Percentiles rank a stretch among this genome's conserved stretches.
Conservation (phyloP, 2,888 invertebrate species). For the Pegoplata infirma region DNA sequence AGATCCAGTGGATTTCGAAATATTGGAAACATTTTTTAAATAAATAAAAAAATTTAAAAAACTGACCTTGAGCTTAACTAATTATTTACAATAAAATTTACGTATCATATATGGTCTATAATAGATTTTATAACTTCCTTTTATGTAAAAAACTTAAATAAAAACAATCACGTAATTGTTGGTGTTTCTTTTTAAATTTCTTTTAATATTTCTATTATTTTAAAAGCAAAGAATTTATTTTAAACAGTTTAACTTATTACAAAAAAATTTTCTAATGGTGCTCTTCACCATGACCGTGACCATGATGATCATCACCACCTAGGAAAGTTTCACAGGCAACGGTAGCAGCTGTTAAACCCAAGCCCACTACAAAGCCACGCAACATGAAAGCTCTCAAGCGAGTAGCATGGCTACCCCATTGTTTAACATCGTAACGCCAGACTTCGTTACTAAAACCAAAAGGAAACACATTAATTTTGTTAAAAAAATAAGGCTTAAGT, state of each 20-base stretch:
- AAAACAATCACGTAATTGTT: background rate
- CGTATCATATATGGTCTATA: slow-evolving; percentile 4
- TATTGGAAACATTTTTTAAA: no score
- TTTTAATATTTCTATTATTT: slow-evolving; percentile 9
- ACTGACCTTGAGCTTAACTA: no score
- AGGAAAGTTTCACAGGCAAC: slow-evolving; percentile 78
- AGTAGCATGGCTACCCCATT: slow-evolving; percentile 79
- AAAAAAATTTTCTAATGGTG: slow-evolving; percentile 43
- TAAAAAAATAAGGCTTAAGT: no score
- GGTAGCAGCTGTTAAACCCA: slow-evolving; percentile 81
- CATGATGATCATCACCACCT: slow-evolving; percentile 74
- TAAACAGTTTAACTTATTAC: slow-evolving; percentile 7
- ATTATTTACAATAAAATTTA: no score
- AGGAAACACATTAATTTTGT: background rate
- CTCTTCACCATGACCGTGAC: slow-evolving; percentile 75
- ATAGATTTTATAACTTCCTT: slow-evolving; percentile 32
- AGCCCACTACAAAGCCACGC: slow-evolving; percentile 84
- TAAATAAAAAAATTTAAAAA: no score
- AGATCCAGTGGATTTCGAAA: no score
- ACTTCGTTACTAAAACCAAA: slow-evolving; percentile 84
- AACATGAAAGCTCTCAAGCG: slow-evolving; percentile 79
- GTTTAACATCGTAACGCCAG: slow-evolving; percentile 85
- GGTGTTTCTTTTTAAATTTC: no score
- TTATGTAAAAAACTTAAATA: slow-evolving; percentile 10
- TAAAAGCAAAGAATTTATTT: slow-evolving; percentile 11